Evolutionary conservation across 2,888 invertebrate species (phyloP).

Genomic region (Pseudococcus jackbeardsleyi): DNA sequence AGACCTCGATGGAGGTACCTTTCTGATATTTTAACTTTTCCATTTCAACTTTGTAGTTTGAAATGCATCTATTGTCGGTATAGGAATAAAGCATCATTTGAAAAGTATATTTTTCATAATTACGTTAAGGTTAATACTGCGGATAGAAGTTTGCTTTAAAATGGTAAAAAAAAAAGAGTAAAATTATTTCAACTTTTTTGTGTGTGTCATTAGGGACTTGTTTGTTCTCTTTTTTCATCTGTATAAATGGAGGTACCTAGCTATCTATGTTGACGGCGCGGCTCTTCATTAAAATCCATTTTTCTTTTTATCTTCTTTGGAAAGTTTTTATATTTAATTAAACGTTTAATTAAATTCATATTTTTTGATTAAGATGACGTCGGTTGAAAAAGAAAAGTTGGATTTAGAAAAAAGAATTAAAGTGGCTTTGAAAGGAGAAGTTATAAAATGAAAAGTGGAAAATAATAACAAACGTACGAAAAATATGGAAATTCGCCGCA

Average conservation of each 20-base stretch:
- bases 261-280: constrained; percentile 14
- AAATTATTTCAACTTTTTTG: constrained; percentile 21
- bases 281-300: constrained; percentile 17
- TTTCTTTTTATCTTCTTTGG: constrained; percentile 25
- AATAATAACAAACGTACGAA: constrained; percentile 41
- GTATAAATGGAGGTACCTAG: constrained; percentile 22
- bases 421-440: neutral
- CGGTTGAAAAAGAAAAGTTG: constrained; percentile 23
- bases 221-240: constrained; percentile 21
- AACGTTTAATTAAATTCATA: constrained; percentile 38
- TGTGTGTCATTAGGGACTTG: constrained; percentile 22
- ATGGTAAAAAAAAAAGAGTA: neutral
- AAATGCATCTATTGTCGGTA: too few species aligned
- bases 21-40: too few species aligned
- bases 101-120: neutral
- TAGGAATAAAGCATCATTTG: neutral
- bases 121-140: neutral
- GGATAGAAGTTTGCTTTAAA: neutral
- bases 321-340: constrained; percentile 41
- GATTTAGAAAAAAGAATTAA: constrained; percentile 37
- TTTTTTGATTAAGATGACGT: neutral
- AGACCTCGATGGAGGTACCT: too few species aligned
- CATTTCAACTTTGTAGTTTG: neutral
- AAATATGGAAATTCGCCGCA: constrained; percentile 19
- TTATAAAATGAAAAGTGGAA: constrained; percentile 34